Percentiles rank a stretch among this genome's conserved stretches.
phyloP scores from a whole-genome alignment of 2,888 invertebrate genomes.

The Prosapia bicincta region DNA sequence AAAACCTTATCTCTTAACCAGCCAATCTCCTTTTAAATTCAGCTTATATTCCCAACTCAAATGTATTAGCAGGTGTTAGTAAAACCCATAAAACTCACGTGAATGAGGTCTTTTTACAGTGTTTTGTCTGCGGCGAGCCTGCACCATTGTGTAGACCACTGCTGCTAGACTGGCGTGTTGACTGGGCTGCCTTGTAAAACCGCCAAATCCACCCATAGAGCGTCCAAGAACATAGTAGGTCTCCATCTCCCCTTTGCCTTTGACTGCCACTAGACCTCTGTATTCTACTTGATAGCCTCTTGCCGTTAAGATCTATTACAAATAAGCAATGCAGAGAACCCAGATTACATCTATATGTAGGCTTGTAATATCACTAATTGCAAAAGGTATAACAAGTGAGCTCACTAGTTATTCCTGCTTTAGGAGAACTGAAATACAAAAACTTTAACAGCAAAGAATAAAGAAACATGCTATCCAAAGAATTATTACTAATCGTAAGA shows the following conservation, averaged over 20 bases:
- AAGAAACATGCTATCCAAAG: too few relatives aligned
- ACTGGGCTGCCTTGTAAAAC: slow-evolving; percentile 63
- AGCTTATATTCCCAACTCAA: too few relatives aligned
- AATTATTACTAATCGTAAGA: too few relatives aligned
- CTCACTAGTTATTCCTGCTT: too few relatives aligned
- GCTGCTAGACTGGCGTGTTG: slow-evolving; percentile 77
- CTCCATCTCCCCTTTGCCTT: slow-evolving; percentile 94
- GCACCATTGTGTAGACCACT: slow-evolving; percentile 85
- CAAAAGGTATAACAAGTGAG: too few relatives aligned
- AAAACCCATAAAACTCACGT: slow-evolving; percentile 32
- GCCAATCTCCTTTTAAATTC: too few relatives aligned
- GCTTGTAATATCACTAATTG: too few relatives aligned
- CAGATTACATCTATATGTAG: too few relatives aligned
- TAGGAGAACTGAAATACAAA: too few relatives aligned
- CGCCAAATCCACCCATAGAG: slow-evolving; percentile 54
- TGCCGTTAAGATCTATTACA: slow-evolving; percentile 64
- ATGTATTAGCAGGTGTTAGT: neutral
- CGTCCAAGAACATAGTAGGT: slow-evolving; percentile 85
- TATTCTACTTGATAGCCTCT: slow-evolving; percentile 69
- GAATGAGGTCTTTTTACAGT: slow-evolving; percentile 39
- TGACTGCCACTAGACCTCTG: slow-evolving; percentile 85
- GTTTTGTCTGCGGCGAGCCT: slow-evolving; percentile 68
- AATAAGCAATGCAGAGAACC: too few relatives aligned
- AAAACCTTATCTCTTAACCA: too few relatives aligned
- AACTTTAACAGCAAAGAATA: too few relatives aligned